These are phyloP conservation scores for Chalcosyrphus nemorum DNA, from an alignment of 2,888 invertebrate species.

Conservation along the genomic window DNA sequence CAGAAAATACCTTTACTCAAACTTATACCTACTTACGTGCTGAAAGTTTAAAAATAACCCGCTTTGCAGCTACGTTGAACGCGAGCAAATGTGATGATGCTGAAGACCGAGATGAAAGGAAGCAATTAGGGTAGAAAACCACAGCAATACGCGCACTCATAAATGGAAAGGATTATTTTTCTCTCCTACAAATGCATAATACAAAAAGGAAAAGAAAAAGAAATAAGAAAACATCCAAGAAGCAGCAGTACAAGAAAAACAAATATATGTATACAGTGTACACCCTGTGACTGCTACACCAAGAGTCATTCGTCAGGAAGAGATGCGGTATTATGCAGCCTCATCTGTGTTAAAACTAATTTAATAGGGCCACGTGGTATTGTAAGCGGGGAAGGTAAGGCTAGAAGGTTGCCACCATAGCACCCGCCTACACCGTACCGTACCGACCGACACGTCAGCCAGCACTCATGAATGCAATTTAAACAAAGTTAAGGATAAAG, in stretches of 20 bases:
- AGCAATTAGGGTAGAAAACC: constrained; percentile 70
- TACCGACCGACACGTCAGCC: constrained; percentile 18
- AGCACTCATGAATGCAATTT: constrained; percentile 55
- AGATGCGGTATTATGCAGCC: constrained; percentile 42
- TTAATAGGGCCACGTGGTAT: constrained; percentile 34
- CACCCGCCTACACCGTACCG: not conserved
- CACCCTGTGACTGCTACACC: not conserved
- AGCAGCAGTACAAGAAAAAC: not conserved
- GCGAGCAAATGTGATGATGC: constrained; percentile 1
- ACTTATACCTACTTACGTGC: constrained; percentile 14
- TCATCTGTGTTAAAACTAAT: constrained; percentile 55
- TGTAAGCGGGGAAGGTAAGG: not conserved
- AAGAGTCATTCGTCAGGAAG: constrained; percentile 28
- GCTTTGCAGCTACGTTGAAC: constrained; percentile 14
- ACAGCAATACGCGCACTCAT: constrained; percentile 45
- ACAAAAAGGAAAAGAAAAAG: not conserved
- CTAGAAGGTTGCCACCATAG: not conserved
- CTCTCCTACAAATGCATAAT: not conserved
- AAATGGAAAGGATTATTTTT: constrained; percentile 41
- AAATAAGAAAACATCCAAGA: too few relatives aligned
- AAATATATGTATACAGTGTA: not conserved
- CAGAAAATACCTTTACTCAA: constrained; percentile 37
- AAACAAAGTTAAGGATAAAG: constrained; percentile 66
- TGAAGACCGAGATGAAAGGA: constrained; percentile 52
- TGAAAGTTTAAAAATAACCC: constrained; percentile 48